Evolutionary conservation across 2,888 invertebrate genomes (phyloP).

Genomic region (Seira musarum): DNA sequence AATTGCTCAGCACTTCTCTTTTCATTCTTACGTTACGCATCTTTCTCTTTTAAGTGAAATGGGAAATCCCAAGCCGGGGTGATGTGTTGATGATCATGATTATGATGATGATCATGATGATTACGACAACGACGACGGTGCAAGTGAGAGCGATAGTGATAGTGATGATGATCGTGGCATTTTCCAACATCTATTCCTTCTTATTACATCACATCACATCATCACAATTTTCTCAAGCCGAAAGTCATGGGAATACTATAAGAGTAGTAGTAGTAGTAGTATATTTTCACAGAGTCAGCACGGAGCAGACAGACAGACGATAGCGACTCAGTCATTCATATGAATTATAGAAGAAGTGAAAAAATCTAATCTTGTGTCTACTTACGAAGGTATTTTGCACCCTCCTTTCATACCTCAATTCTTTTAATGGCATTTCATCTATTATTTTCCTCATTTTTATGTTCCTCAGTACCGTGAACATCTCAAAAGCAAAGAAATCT

Average conservation of each 20-base stretch:
- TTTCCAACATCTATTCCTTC: constrained; percentile 48
- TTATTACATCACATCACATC: constrained; percentile 59
- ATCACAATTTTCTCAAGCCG: constrained; percentile 47
- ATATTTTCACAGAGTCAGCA: neutral
- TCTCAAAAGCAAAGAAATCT: too few species aligned
- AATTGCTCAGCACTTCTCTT: constrained; percentile 7
- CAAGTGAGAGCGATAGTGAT: constrained; percentile 12
- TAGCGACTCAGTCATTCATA: neutral
- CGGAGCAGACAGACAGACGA: constrained; percentile 2
- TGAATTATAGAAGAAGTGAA: constrained; percentile 6
- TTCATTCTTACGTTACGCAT: neutral
- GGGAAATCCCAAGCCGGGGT: neutral
- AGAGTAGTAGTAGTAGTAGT: neutral
- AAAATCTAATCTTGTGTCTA: constrained; percentile 55
- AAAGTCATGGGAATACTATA: constrained; percentile 53
- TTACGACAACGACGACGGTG: constrained; percentile 19
- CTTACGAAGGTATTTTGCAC: constrained; percentile 44
- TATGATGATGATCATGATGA: constrained; percentile 21
- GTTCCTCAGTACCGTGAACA: neutral
- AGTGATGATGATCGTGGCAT: constrained; percentile 31
- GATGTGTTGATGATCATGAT: neutral
- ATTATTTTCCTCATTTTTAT: constrained; percentile 35
- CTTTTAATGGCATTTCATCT: constrained; percentile 12
- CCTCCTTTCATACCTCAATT: constrained; percentile 33
- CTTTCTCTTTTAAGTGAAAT: constrained; percentile 22